These are phyloP conservation scores for Lacerta bilineata DNA, from an alignment of 2,797 vertebrate species.

Conservation along the genomic window DNA sequence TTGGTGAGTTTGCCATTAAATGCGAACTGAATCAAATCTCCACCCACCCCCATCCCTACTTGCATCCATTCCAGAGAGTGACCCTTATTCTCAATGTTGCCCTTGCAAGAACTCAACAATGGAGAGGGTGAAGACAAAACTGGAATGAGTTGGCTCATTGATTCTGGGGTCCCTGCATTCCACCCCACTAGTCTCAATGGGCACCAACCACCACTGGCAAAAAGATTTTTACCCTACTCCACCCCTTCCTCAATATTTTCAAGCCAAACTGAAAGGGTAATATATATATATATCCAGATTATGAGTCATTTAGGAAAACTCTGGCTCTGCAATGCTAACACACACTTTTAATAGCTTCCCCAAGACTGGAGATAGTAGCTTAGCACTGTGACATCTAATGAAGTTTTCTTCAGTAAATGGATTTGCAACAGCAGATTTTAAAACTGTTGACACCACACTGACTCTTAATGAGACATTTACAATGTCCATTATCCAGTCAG, in stretches of 20 bases:
- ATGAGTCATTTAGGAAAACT: background rate
- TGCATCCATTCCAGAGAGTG: no score
- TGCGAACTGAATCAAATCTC: no score
- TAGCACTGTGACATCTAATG: background rate
- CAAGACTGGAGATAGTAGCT: background rate
- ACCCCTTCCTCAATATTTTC: background rate
- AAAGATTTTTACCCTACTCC: background rate
- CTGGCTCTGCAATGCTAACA: background rate
- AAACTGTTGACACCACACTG: background rate
- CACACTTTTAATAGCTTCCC: background rate
- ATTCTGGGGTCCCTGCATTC: no score
- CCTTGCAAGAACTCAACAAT: no score
- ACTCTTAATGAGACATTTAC: constrained; percentile 15
- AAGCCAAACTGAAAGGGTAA: background rate
- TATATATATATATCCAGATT: no score
- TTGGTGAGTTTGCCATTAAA: no score
- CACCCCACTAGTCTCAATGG: background rate
- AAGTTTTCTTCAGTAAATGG: background rate
- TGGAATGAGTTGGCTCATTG: no score
- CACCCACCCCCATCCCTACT: no score
- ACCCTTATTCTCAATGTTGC: no score
- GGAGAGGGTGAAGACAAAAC: no score
- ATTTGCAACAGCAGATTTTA: background rate
- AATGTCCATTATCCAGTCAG: constrained; percentile 1
- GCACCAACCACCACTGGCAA: background rate